Percentiles rank a stretch among this genome's conserved stretches.
Conservation (phyloP, 2,113 vertebrate genomes). For the Cyprinodon variegatus region DNA sequence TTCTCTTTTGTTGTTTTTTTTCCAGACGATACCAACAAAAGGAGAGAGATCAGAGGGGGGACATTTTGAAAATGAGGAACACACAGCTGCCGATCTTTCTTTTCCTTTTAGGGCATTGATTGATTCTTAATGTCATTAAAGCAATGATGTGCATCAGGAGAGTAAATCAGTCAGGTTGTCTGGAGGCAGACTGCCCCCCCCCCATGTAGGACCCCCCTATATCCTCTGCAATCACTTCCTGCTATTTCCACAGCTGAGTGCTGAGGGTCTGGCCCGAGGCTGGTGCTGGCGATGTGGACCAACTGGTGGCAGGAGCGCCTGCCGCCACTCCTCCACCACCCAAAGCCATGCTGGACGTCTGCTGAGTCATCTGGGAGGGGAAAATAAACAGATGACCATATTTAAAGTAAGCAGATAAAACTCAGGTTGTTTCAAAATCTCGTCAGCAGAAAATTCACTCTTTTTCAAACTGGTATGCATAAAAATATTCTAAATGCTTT, state of each 20-base stretch:
- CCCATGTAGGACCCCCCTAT: constrained; percentile 18
- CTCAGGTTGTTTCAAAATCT: background rate
- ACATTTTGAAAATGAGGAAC: constrained; percentile 61
- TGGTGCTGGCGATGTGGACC: constrained; percentile 75
- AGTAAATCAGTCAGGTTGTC: background rate
- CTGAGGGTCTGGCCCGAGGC: constrained; percentile 95
- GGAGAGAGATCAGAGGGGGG: background rate
- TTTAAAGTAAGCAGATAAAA: background rate
- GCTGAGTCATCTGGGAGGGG: constrained; percentile 89
- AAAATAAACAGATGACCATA: background rate
- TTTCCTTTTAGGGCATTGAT: background rate
- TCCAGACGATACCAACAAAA: constrained; percentile 61
- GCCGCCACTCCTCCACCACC: constrained; percentile 72
- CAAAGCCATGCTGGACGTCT: constrained; percentile 91
- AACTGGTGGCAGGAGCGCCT: constrained; percentile 82
- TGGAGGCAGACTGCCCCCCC: too few relatives aligned
- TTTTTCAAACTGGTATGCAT: too few relatives aligned
- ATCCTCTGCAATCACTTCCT: constrained; percentile 12
- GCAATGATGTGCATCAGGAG: background rate
- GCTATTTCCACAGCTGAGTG: constrained; percentile 98
- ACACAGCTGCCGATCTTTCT: constrained; percentile 77
- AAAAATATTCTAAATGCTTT: too few relatives aligned
- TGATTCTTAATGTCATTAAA: background rate
- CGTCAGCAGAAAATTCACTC: too few relatives aligned
- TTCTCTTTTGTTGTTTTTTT: constrained; percentile 60